Conservation (phyloP, 2,888 invertebrate species). For the Ariolimax columbianus region DNA sequence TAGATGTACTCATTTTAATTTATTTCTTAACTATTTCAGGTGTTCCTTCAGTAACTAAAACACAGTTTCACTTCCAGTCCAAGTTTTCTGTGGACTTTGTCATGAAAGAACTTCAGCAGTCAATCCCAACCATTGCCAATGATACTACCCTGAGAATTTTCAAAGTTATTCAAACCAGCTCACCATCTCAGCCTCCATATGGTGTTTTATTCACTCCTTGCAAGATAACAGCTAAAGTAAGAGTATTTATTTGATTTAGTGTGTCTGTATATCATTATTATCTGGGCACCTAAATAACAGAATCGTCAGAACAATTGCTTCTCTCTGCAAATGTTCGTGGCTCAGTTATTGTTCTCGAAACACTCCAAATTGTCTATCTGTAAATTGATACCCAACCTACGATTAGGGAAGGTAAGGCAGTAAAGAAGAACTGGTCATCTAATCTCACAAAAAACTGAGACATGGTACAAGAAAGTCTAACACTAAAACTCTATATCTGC, state of each 20-base stretch:
- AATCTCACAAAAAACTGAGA: no score
- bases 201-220: slow-evolving; percentile 65
- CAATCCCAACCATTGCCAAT: slow-evolving; percentile 76
- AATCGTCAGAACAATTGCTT: no score
- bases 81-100: slow-evolving; percentile 79
- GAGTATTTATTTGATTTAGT: not conserved
- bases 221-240: slow-evolving; percentile 64
- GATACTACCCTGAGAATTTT: slow-evolving; percentile 72
- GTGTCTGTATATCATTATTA: not conserved
- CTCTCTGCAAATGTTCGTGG: no score
- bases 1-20: not conserved
- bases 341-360: no score
- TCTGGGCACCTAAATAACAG: no score
- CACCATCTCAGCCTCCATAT: slow-evolving; percentile 50
- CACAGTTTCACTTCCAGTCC: slow-evolving; percentile 71
- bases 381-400: no score
- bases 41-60: slow-evolving; percentile 83
- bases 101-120: slow-evolving; percentile 80
- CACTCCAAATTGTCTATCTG: no score
- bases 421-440: no score
- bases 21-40: slow-evolving; percentile 60
- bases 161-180: slow-evolving; percentile 61
- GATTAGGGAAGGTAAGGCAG: no score
- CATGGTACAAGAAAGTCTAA: no score
- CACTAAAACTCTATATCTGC: no score